Base-by-base conservation (phyloP, 2,888 invertebrate genomes). In the Yponomeuta sedellus region DNA sequence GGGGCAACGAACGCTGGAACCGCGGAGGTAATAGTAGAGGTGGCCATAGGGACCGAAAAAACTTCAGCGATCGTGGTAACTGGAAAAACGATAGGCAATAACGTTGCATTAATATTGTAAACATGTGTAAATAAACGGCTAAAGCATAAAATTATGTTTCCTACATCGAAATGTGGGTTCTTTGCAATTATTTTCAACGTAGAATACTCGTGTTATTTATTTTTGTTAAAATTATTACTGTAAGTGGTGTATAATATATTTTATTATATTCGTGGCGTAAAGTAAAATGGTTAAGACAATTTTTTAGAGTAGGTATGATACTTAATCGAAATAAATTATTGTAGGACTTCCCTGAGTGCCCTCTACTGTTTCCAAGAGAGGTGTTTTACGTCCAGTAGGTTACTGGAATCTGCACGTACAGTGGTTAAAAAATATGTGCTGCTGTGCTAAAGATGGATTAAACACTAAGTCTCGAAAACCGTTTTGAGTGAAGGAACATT, bases 61-160 rank as follows among this genome's bases (percentile, higher is more conserved):
- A 92, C 81, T 81, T 84, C 82, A 82, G 84, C 82, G 80, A 93
- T 79, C 74, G 92, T 75, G 75, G 92, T 77, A 77, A 87, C 85
- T 82, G 92, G 93, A 85, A 91, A 77, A 82, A 88, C 76, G 91
- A 92, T 75, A 91, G 92, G 70, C 92, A 92, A 77, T 93, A 88
- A 73, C 67, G 34, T 71, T 58, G 20, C 10, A 72, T 82, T 44
- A 44, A 12, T 12, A 44, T 44, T 10, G 44, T 44, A 25, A 25
- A 10, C 1, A 44, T 6, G 10, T 52, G 44, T 52, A 52, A 52
- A 52, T 52, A 52, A 52, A 52, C 16, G 44, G 16, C 16, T 2
- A 52, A 12, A 12, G 34, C 34, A 34, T 34, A 34, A 8, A 34
- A 34, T 34, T 34, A 34, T 34, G 6, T 34, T 34, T 8, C 34